Percentiles rank a stretch among this genome's conserved stretches.
These are phyloP conservation scores for Sebastes nivosus DNA, from an alignment of 2,797 vertebrate species.

Conservation along the genomic window DNA sequence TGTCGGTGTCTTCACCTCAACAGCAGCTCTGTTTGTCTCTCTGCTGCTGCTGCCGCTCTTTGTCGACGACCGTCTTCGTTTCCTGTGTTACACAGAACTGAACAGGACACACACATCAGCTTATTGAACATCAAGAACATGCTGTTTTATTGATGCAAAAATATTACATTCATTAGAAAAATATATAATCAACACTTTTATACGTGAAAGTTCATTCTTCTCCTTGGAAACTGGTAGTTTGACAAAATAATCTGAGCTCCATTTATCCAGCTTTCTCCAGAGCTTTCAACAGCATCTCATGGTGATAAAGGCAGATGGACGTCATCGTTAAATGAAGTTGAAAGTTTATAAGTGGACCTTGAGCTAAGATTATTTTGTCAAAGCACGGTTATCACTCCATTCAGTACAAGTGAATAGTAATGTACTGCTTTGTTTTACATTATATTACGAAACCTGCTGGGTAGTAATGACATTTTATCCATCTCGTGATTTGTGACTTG, in stretches of 20 bases:
- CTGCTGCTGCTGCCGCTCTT: not conserved
- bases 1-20: not conserved
- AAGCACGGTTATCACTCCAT: not conserved
- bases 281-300: not conserved
- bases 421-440: not conserved
- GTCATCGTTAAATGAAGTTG: not conserved
- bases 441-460: not conserved
- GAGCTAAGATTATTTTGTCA: not conserved
- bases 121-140: accelerated
- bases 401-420: not conserved
- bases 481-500: not conserved
- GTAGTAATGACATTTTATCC: not conserved
- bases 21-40: not conserved
- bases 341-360: not conserved
- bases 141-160: not conserved
- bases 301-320: not conserved
- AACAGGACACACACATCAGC: not conserved
- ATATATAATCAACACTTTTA: not conserved
- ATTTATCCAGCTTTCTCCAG: not conserved
- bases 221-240: not conserved
- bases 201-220: not conserved
- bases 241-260: not conserved
- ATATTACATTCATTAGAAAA: not conserved
- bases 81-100: slow-evolving; percentile 30
- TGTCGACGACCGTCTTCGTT: not conserved